These are phyloP conservation scores for Gallinago undulata DNA, from an alignment of 2,113 vertebrate species.

Conservation along the genomic window DNA sequence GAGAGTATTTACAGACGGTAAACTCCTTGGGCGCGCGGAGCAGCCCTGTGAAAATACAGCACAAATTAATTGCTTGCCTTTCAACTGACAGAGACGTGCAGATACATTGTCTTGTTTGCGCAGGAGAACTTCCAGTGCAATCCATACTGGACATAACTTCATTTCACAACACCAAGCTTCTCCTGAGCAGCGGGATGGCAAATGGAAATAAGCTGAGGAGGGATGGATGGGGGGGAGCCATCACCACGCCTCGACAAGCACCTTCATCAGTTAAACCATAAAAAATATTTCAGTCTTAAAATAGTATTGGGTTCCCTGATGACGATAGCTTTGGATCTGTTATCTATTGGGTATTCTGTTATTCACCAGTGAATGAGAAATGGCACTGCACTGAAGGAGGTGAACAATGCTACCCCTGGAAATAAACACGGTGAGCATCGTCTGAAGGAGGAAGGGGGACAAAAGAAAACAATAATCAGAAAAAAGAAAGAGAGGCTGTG, in stretches of 20 bases:
- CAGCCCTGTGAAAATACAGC: conserved; percentile 24
- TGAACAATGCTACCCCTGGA: conserved; percentile 5
- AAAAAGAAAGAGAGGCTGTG: conserved; percentile 14
- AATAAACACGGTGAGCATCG: neutral
- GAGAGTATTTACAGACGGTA: conserved; percentile 67
- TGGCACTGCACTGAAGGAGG: neutral
- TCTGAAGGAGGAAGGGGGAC: neutral
- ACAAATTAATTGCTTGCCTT: conserved; percentile 23
- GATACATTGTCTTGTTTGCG: neutral
- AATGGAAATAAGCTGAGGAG: neutral
- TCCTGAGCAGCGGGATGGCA: neutral
- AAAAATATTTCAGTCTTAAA: conserved; percentile 5
- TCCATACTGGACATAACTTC: neutral
- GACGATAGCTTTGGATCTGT: neutral
- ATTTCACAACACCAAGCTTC: neutral
- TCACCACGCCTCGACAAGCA: neutral
- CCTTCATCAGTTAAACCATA: neutral
- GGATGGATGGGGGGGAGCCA: neutral
- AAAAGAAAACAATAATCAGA: conserved; percentile 2
- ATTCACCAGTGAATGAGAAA: neutral
- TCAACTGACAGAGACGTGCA: conserved; percentile 19
- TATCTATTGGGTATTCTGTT: neutral
- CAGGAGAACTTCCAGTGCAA: conserved; percentile 36
- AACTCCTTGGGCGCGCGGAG: conserved; percentile 35
- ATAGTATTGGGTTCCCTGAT: neutral